These are phyloP conservation scores for Cremastinae sp. DNA, from an alignment of 2,888 invertebrate species.

Conservation along the genomic window DNA sequence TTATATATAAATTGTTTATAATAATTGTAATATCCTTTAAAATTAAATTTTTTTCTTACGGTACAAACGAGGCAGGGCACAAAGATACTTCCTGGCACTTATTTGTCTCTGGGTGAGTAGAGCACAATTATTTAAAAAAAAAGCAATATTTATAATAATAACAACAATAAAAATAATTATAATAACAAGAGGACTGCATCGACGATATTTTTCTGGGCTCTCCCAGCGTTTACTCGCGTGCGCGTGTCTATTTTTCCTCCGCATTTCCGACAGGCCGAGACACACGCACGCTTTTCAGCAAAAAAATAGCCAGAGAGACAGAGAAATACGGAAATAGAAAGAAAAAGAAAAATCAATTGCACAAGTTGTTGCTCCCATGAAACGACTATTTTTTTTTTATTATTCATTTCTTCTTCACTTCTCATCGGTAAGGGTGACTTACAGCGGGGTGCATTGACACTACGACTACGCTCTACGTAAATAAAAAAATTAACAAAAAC, in stretches of 20 bases:
- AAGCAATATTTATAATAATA: too few relatives aligned
- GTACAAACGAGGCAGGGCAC: too few relatives aligned
- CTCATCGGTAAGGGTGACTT: constrained; percentile 60
- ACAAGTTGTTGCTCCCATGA: constrained; percentile 83
- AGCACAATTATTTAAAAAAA: too few relatives aligned
- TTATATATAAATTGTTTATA: neutral
- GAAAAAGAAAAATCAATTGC: constrained; percentile 50
- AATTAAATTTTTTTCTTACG: too few relatives aligned
- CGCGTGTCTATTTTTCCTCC: neutral
- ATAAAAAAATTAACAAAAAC: neutral
- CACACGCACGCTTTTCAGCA: constrained; percentile 24
- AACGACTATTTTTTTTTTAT: constrained; percentile 66
- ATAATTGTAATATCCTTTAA: too few relatives aligned
- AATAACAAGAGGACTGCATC: too few relatives aligned
- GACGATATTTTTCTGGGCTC: neutral
- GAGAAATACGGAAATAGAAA: constrained; percentile 37
- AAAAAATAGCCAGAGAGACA: constrained; percentile 34
- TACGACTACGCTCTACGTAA: constrained; percentile 73
- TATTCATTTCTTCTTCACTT: constrained; percentile 47
- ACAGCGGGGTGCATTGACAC: constrained; percentile 73
- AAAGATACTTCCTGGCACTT: too few relatives aligned
- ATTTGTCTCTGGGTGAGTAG: too few relatives aligned
- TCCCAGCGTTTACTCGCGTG: neutral
- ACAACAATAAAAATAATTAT: too few relatives aligned
- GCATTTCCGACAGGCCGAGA: constrained; percentile 29